Base-by-base conservation (phyloP, 2,888 invertebrate species). In the Ommatoiulus sabulosus region DNA sequence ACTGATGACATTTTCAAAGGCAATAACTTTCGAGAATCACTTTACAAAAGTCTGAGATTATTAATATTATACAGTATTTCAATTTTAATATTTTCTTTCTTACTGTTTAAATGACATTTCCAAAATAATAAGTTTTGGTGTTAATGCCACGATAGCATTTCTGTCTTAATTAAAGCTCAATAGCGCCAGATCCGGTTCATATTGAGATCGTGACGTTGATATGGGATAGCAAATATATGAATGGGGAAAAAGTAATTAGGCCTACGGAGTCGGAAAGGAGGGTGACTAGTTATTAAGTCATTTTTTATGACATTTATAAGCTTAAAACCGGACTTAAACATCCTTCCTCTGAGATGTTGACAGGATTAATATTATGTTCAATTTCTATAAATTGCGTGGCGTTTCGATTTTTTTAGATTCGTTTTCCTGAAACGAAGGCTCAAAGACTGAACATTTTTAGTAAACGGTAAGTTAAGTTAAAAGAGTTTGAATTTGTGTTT, bases 231-330 rank as follows among this genome's bases (percentile, higher is more conserved):
- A 12, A 48, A 48, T 48, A 48, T 6, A 17, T 12, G 46, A 7
- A 46, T 10, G 46, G 46, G 52, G 12, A 20, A 63, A 48, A 20
- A 63, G n/a, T 63, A 20, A n/a, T 63, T 17, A n/a, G n/a, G n/a
- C n/a, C n/a, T n/a, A 35, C 35, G 35, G 35, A 35, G n/a, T 63
- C n/a, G 6, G n/a, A 20, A 63, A 7, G 7, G 20, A 12, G 63
- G 20, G 63, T 63, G n/a, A 63, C n/a, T 63, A 63, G 63, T 20
- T 20, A 63, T 17, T 63, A 63, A 63, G 63, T 63, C 57, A 17
- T 63, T 63, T 63, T n/a, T 63, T 63, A 63, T 63, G 63, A 63
- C 63, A 63, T 63, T 63, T 20, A n/a, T n/a, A 4, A 63, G 17
- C n/a, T 63, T 63, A 63, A 57, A 63, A 20, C 63, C 63, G 63